Conservation (phyloP, 2,888 invertebrate species). For the Meandrusa payeni region DNA sequence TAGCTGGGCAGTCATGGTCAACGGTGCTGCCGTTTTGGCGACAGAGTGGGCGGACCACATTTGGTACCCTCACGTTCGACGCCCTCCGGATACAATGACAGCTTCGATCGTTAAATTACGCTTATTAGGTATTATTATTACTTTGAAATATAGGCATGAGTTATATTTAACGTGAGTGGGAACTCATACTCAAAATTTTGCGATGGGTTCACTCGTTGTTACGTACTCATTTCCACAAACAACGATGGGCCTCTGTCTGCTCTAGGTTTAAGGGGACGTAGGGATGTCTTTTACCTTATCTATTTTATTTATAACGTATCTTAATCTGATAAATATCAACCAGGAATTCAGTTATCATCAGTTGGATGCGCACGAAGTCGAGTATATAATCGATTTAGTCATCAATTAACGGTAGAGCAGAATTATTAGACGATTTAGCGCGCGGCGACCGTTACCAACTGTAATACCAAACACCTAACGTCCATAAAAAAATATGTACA, state of each 20-base stretch:
- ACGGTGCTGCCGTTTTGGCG: conserved; percentile 51
- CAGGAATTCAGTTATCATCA: no score
- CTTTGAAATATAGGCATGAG: no score
- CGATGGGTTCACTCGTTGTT: no score
- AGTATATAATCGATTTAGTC: conserved; percentile 15
- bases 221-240: no score
- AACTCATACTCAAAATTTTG: no score
- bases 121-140: conserved; percentile 55
- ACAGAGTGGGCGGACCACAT: conserved; percentile 68
- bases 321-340: no score
- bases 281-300: no score
- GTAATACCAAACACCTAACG: conserved; percentile 3
- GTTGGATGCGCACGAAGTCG: neutral
- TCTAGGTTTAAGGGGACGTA: no score
- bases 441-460: conserved; percentile 21
- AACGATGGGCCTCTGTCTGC: no score
- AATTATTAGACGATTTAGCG: conserved; percentile 10
- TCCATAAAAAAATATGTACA: neutral
- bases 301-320: no score
- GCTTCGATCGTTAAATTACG: conserved; percentile 53
- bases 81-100: conserved; percentile 48
- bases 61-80: conserved; percentile 48
- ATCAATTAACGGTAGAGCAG: conserved; percentile 17
- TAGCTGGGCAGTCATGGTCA: conserved; percentile 55
- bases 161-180: no score